These are phyloP conservation scores for Platycheirus albimanus DNA, from an alignment of 2,888 invertebrate species.

Conservation along the genomic window DNA sequence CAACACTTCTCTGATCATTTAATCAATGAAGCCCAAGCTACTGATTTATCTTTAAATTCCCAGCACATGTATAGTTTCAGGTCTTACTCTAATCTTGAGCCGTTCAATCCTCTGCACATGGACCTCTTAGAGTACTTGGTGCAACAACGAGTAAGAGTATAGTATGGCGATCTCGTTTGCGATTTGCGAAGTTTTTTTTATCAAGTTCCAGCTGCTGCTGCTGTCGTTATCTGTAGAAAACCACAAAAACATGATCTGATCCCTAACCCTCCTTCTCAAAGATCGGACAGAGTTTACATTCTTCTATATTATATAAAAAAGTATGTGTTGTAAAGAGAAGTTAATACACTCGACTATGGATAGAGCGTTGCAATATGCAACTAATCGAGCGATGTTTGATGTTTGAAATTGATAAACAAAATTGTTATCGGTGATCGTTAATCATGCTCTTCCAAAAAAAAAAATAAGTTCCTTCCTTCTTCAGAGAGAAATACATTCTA, in stretches of 20 bases:
- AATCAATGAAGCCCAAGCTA: slow-evolving; percentile 61
- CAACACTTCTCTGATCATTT: slow-evolving; percentile 61
- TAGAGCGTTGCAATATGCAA: slow-evolving; percentile 17
- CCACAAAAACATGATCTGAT: slow-evolving; percentile 70
- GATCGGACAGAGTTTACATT: slow-evolving; percentile 52
- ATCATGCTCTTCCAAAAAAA: slow-evolving; percentile 47
- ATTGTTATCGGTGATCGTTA: slow-evolving; percentile 70
- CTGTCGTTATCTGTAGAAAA: slow-evolving; percentile 55
- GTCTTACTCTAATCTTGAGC: slow-evolving; percentile 46
- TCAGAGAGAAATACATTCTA: background rate
- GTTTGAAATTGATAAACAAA: slow-evolving; percentile 69
- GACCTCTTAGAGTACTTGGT: background rate
- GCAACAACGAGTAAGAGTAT: slow-evolving; percentile 15
- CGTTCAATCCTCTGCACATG: slow-evolving; percentile 26
- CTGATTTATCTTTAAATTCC: slow-evolving; percentile 63
- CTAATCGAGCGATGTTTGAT: slow-evolving; percentile 70
- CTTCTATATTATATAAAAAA: slow-evolving; percentile 1
- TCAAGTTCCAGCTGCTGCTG: slow-evolving; percentile 35
- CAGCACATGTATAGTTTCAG: slow-evolving; percentile 45
- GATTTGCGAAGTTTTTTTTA: slow-evolving; percentile 16
- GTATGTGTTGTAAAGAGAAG: slow-evolving; percentile 23
- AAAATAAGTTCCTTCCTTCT: background rate
- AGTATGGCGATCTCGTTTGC: slow-evolving; percentile 55
- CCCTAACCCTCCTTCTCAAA: slow-evolving; percentile 66
- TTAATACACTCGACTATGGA: slow-evolving; percentile 4